A percentile compares a stretch with the other conserved stretches of the same genome.
phyloP scores from a whole-genome alignment of 2,113 vertebrate genomes.

The Syngnathus scovelli region DNA sequence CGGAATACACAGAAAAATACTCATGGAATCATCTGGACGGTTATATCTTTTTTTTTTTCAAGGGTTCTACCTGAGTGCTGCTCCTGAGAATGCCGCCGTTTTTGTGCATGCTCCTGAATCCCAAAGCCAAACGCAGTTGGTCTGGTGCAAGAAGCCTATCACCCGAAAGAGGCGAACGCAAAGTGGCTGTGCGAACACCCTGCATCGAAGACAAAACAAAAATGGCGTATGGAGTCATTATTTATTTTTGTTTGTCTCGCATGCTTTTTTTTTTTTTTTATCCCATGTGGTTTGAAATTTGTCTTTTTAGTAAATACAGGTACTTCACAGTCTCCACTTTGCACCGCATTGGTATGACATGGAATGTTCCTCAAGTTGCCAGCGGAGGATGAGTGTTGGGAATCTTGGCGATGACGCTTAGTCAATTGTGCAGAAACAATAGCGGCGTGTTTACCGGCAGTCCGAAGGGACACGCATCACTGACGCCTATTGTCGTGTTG shows the following conservation, averaged over 20 bases:
- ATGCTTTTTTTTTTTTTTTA: not conserved
- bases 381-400: not conserved
- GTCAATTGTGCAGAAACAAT: not conserved
- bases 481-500: slow-evolving; percentile 74
- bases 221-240: not conserved
- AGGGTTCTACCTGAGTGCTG: slow-evolving; percentile 49
- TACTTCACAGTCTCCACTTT: too few relatives aligned
- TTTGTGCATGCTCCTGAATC: slow-evolving; percentile 47
- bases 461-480: slow-evolving; percentile 73
- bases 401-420: not conserved
- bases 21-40: not conserved
- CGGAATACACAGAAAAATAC: not conserved
- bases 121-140: slow-evolving; percentile 40
- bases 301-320: too few relatives aligned
- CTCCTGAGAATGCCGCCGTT: slow-evolving; percentile 37
- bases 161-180: slow-evolving; percentile 27
- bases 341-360: too few relatives aligned
- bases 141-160: slow-evolving; percentile 7
- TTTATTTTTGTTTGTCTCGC: not conserved
- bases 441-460: slow-evolving; percentile 70
- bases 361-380: too few relatives aligned
- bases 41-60: slow-evolving; percentile 13
- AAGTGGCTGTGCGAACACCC: slow-evolving; percentile 43
- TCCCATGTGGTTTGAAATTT: too few relatives aligned
- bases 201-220: slow-evolving; percentile 13